phyloP scores from a whole-genome alignment of 2,888 invertebrate species.

The Nemoura dubitans region DNA sequence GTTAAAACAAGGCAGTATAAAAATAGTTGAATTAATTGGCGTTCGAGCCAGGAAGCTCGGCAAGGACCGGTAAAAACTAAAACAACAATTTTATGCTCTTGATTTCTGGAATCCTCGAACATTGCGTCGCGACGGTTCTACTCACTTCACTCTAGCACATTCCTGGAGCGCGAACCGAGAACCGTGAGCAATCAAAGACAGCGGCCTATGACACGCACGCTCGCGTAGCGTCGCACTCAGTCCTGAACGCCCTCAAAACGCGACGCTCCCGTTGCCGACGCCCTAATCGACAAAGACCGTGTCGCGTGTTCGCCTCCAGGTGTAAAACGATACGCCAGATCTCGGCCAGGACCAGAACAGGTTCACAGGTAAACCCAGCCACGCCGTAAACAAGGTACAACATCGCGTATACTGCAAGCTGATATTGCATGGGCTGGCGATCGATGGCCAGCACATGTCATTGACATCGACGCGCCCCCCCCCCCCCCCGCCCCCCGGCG shows the following conservation, averaged over 20 bases:
- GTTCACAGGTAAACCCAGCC: no score
- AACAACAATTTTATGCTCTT: not conserved
- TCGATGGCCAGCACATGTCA: conserved; percentile 29
- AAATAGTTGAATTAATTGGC: not conserved
- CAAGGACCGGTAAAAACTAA: no score
- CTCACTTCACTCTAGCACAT: not conserved
- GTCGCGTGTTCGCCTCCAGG: not conserved
- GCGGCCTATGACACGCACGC: not conserved
- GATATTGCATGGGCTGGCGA: conserved; percentile 30
- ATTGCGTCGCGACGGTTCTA: not conserved
- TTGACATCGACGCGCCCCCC: conserved; percentile 31
- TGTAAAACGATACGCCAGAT: not conserved
- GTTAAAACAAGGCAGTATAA: not conserved
- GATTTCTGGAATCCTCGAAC: not conserved
- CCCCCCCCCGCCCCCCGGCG: not conserved
- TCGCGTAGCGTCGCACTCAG: not conserved
- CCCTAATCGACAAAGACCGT: not conserved
- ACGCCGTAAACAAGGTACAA: not conserved
- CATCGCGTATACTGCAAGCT: not conserved
- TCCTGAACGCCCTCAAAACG: not conserved
- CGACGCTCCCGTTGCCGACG: not conserved
- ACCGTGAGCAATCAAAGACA: not conserved
- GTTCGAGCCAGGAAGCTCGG: no score
- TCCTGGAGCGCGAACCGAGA: not conserved
- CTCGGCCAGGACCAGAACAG: not conserved